Evolutionary conservation across 1,140 invertebrate genomes (phyloP).

Genomic region (Drosophila ohnishii): DNA sequence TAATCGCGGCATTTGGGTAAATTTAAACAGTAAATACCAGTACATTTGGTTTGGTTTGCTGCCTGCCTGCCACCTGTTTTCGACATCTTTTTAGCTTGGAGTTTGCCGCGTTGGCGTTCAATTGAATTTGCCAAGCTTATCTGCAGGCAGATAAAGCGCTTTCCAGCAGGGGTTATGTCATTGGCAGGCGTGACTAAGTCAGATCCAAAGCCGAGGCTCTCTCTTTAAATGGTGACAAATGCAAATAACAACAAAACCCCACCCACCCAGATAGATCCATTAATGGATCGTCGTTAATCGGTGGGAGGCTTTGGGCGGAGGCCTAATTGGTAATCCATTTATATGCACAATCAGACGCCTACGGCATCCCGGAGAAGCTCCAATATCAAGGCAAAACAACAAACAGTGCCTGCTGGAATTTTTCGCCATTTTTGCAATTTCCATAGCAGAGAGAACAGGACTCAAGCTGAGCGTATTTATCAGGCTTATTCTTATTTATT

Average conservation of each 20-base stretch:
- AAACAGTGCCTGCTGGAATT: conserved; percentile 14
- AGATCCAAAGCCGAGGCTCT: conserved; percentile 1
- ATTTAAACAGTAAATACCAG: conserved; percentile 45
- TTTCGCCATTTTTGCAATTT: background rate
- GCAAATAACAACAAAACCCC: conserved; percentile 35
- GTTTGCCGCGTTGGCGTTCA: conserved; percentile 48
- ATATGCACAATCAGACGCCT: conserved; percentile 49
- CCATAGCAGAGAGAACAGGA: conserved; percentile 7
- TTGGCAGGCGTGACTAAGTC: conserved; percentile 50
- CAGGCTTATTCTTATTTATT: conserved; percentile 1
- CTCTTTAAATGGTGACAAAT: conserved; percentile 39
- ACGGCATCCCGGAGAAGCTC: conserved; percentile 17
- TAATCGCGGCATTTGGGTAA: conserved; percentile 42
- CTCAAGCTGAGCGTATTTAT: conserved; percentile 27
- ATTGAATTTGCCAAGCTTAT: conserved; percentile 55
- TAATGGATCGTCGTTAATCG: conserved; percentile 43
- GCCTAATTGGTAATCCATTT: conserved; percentile 55
- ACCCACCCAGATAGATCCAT: conserved; percentile 39
- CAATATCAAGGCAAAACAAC: conserved; percentile 1
- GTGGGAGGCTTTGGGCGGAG: background rate
- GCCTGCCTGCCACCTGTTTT: conserved; percentile 16
- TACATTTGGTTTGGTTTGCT: conserved; percentile 7
- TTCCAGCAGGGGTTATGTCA: conserved; percentile 49
- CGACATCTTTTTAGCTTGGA: background rate
- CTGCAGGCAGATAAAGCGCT: conserved; percentile 37